Evolutionary conservation across 2,113 vertebrate genomes (phyloP).

Genomic region (Petaurus breviceps): DNA sequence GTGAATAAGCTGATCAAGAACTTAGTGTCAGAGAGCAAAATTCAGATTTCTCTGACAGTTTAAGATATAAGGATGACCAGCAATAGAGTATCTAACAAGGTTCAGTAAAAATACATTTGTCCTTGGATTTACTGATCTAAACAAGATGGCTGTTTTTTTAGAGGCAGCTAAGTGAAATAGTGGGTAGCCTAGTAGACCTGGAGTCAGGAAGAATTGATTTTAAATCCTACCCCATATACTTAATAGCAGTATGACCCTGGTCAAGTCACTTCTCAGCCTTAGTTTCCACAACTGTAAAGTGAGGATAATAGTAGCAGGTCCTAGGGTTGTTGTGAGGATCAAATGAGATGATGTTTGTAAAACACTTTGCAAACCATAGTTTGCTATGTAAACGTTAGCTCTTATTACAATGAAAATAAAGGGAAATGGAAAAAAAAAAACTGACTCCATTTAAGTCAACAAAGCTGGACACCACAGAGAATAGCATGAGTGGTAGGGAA

Average conservation of each 20-base stretch:
- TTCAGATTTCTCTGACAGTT: background rate
- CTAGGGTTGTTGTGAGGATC: background rate
- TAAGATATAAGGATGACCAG: background rate
- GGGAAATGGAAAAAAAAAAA: no score
- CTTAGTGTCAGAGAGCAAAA: background rate
- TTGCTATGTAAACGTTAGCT: no score
- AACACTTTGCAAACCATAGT: background rate
- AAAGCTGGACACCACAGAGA: no score
- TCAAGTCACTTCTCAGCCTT: background rate
- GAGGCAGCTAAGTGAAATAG: background rate
- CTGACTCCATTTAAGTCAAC: no score
- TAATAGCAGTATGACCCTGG: no score
- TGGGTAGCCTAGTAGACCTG: background rate
- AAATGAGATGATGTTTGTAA: background rate
- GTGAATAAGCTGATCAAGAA: background rate
- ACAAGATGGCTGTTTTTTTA: no score
- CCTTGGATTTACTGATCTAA: background rate
- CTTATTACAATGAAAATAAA: no score
- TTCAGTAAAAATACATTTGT: background rate
- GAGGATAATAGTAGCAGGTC: background rate
- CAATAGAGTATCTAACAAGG: background rate
- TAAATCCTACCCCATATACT: background rate
- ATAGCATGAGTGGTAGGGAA: no score
- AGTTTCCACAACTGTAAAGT: background rate
- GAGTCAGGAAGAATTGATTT: background rate